Evolutionary conservation across 1,140 invertebrate species (phyloP).

Genomic region (Vanessa tameamea): DNA sequence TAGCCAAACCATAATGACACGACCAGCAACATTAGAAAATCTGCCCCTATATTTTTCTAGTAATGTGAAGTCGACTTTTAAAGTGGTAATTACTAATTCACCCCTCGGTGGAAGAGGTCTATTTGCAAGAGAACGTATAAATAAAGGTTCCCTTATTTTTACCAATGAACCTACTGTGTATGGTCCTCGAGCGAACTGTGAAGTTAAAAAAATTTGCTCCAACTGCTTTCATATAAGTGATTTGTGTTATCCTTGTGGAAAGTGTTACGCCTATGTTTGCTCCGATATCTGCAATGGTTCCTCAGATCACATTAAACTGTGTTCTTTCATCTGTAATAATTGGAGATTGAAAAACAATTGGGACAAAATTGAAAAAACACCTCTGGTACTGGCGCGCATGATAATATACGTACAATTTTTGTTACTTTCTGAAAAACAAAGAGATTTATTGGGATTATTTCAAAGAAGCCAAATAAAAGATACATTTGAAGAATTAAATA

Average conservation of each 20-base stretch:
- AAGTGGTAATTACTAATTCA: slow-evolving; percentile 73
- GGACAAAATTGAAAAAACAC: slow-evolving; percentile 45
- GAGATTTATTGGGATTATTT: slow-evolving; percentile 78
- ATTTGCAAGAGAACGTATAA: slow-evolving; percentile 83
- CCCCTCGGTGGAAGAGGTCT: slow-evolving; percentile 83
- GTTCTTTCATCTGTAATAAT: slow-evolving; percentile 78
- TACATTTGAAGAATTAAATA: slow-evolving; percentile 81
- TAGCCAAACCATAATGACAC: slow-evolving; percentile 2
- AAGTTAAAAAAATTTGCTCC: slow-evolving; percentile 75
- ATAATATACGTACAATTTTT: slow-evolving; percentile 82
- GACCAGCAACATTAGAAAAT: not conserved
- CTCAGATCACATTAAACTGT: slow-evolving; percentile 80
- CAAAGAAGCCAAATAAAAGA: slow-evolving; percentile 76
- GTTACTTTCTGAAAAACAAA: slow-evolving; percentile 77
- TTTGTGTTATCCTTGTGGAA: slow-evolving; percentile 72
- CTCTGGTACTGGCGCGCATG: slow-evolving; percentile 67
- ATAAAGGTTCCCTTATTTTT: slow-evolving; percentile 84
- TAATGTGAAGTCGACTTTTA: not conserved
- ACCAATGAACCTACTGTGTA: slow-evolving; percentile 83
- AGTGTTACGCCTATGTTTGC: slow-evolving; percentile 82
- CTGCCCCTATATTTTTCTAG: not conserved
- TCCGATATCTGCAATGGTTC: slow-evolving; percentile 79
- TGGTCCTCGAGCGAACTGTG: slow-evolving; percentile 80
- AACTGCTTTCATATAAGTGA: slow-evolving; percentile 79
- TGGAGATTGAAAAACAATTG: slow-evolving; percentile 64